These are phyloP conservation scores for Threskiornis aethiopicus DNA, from an alignment of 2,797 vertebrate genomes.

Conservation along the genomic window DNA sequence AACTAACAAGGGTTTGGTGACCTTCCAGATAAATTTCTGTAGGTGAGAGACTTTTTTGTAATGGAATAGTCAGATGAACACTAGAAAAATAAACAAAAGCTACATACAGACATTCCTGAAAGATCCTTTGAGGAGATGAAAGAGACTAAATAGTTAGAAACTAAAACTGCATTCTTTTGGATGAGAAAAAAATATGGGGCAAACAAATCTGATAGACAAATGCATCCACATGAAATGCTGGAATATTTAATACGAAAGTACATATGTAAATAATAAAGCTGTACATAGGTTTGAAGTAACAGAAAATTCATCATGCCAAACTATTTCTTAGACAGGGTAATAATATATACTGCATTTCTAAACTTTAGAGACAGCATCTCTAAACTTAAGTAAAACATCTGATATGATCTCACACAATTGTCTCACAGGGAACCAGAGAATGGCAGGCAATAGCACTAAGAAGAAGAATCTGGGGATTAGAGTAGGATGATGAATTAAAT, in stretches of 20 bases:
- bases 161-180: background rate
- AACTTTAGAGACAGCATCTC: conserved; percentile 29
- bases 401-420: conserved; percentile 31
- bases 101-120: background rate
- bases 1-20: background rate
- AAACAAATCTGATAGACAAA: background rate
- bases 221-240: background rate
- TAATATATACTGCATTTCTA: background rate
- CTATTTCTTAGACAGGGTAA: conserved; percentile 1
- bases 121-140: background rate
- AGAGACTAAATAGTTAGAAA: background rate
- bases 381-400: conserved; percentile 50
- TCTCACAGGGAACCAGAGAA: conserved; percentile 37
- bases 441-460: background rate
- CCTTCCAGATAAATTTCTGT: background rate
- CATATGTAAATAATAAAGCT: conserved; percentile 15
- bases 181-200: background rate
- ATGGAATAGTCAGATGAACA: background rate
- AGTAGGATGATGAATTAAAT: conserved; percentile 25
- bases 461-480: conserved; percentile 21
- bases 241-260: background rate
- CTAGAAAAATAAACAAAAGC: conserved; percentile 2
- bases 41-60: background rate
- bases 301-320: conserved; percentile 22
- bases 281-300: background rate